Base-by-base conservation (phyloP, 2,888 invertebrate species). In the Nysson spinosus region DNA sequence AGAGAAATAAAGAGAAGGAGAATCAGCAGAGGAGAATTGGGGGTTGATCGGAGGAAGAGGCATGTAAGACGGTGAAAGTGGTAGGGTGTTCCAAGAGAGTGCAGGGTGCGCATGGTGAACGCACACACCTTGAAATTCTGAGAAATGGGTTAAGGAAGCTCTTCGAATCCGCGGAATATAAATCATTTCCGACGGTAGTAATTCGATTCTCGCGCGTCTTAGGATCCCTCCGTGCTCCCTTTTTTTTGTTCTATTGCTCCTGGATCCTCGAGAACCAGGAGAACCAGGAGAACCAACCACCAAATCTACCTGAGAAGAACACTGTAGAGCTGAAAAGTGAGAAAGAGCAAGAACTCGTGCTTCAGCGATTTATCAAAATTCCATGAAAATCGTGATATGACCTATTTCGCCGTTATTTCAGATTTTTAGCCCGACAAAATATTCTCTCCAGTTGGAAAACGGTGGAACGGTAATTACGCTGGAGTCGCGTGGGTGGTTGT, bases 101-200 rank as follows among this genome's bases (percentile, higher is more conserved):
- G n/a, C 32, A n/a, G 47, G 28, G 32, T 20, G 49, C 32, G 56
- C 19, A 17, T 43, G 47, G 22, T 16, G 20, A 30, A 51, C 50
- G 35, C 42, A 61, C 42, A 43, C 52, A 56, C 54, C 57, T 75
- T 61, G 67, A 74, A 72, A 75, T 72, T 76, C 71, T 66, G 72
- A 77, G 77, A 77, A 78, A 78, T 77, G 75, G 74, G 77, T 78
- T 78, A 78, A 77, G 75, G 75, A 80, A 80, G 72, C 79, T 79
- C 67, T 70, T 70, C 74, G 72, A 77, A 78, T 80, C 70, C 72
- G 54, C 67, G 64, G 74, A 69, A 74, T 75, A 80, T 80, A 82
- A 81, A 82, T 83, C 72, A 80, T 74, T 71, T 69, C 74, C 69
- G 69, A 62, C 72, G 64, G 58, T 62, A 42, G 72, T 79, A 79